phyloP scores from a whole-genome alignment of 2,888 invertebrate genomes.

The Sarcophaga variegata region DNA sequence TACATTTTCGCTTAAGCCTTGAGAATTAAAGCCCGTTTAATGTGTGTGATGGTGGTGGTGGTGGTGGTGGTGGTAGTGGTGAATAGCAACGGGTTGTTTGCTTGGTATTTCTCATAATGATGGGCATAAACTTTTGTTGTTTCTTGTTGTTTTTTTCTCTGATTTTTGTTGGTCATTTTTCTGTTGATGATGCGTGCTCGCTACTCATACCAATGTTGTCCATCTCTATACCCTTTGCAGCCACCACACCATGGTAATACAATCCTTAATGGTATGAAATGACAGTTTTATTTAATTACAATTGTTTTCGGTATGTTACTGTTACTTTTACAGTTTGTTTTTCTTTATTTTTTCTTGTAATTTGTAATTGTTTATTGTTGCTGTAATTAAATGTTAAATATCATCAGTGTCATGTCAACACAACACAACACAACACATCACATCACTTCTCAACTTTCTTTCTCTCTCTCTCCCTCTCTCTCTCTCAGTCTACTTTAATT shows the following conservation, averaged over 20 bases:
- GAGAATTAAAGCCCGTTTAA: neutral
- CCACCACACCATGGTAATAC: too few relatives aligned
- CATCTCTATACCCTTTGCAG: too few relatives aligned
- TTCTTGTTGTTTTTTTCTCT: neutral
- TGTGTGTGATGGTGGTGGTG: neutral
- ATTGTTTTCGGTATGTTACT: constrained; percentile 16
- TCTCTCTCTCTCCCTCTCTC: neutral
- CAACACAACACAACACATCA: constrained; percentile 61
- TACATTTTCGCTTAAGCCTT: neutral
- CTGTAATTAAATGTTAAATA: constrained; percentile 66
- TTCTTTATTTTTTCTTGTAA: constrained; percentile 26
- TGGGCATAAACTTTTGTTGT: constrained; percentile 10
- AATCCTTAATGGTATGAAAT: constrained; percentile 23
- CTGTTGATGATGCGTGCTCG: too few relatives aligned
- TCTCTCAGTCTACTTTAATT: too few relatives aligned
- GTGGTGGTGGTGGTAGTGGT: neutral
- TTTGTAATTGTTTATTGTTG: constrained; percentile 16
- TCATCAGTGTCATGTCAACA: constrained; percentile 64
- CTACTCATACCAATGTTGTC: too few relatives aligned
- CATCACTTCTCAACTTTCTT: neutral
- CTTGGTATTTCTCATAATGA: constrained; percentile 22
- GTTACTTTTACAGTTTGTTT: neutral
- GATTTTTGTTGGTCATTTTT: constrained; percentile 1
- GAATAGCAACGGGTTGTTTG: constrained; percentile 9
- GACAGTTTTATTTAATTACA: constrained; percentile 58